Percentiles rank a stretch among this genome's conserved stretches.
These are phyloP conservation scores for Augiades crinisus DNA, from an alignment of 2,888 invertebrate genomes.

Conservation along the genomic window DNA sequence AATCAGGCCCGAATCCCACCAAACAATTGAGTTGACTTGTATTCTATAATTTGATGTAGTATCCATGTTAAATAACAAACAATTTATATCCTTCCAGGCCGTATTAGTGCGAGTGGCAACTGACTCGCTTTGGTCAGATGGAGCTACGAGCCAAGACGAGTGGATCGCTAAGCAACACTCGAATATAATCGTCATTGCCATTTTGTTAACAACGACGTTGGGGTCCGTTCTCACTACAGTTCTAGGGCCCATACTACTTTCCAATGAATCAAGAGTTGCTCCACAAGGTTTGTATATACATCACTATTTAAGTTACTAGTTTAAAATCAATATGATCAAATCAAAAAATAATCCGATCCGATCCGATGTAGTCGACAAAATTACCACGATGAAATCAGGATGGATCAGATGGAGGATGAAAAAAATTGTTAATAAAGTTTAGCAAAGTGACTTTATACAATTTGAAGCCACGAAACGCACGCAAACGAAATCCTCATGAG, in stretches of 20 bases:
- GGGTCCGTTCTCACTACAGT: conserved; percentile 63
- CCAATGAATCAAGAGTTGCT: conserved; percentile 58
- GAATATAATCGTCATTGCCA: conserved; percentile 74
- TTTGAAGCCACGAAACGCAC: too few species aligned
- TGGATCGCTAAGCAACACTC: conserved; percentile 62
- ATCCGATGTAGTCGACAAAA: too few species aligned
- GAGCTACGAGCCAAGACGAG: conserved; percentile 53
- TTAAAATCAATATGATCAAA: too few species aligned
- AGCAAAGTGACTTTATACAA: too few species aligned
- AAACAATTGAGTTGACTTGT: neutral
- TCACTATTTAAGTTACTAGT: too few species aligned
- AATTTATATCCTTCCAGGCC: conserved; percentile 53
- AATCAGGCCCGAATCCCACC: too few species aligned
- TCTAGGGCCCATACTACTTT: conserved; percentile 67
- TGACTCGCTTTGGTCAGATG: conserved; percentile 63
- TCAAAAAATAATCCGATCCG: too few species aligned
- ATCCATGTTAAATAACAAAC: neutral
- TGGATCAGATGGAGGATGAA: too few species aligned
- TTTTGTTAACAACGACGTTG: conserved; percentile 63
- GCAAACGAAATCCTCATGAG: too few species aligned
- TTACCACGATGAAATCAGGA: too few species aligned
- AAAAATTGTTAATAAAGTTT: too few species aligned
- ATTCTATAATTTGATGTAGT: neutral
- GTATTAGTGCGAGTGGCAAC: conserved; percentile 69
- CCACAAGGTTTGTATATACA: conserved; percentile 61